Evolutionary conservation across 1,140 invertebrate genomes (phyloP).

Genomic region (Orussus abietinus): DNA sequence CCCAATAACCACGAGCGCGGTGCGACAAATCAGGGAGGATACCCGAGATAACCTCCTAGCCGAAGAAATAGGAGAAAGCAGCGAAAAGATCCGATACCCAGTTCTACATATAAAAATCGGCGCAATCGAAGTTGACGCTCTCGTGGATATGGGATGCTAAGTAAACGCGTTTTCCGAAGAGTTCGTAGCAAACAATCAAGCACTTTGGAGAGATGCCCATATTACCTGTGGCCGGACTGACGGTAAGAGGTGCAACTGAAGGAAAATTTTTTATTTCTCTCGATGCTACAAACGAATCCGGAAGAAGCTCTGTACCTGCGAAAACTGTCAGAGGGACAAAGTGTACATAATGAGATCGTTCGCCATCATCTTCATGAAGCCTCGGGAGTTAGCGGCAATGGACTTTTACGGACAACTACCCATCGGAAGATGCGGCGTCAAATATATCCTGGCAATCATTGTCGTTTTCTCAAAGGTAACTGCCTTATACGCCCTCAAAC

Average conservation of each 20-base stretch:
- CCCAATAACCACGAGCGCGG: constrained; percentile 2
- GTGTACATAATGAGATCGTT: neutral
- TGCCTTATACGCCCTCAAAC: no score
- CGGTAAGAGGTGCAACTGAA: neutral
- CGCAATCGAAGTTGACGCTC: no score
- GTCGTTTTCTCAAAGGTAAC: no score
- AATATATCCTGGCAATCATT: no score
- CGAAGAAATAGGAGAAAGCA: neutral
- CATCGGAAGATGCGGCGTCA: no score
- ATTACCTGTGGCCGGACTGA: neutral
- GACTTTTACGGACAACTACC: constrained; percentile 30
- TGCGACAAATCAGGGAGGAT: constrained; percentile 1
- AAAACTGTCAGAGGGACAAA: constrained; percentile 7
- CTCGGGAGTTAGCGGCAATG: constrained; percentile 25
- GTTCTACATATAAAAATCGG: no score
- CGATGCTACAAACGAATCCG: neutral
- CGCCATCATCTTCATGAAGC: constrained; percentile 10
- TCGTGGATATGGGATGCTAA: constrained; percentile 3
- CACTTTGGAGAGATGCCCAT: no score
- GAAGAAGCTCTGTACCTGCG: neutral
- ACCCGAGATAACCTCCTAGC: neutral
- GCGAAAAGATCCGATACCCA: no score
- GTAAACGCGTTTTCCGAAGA: constrained; percentile 4
- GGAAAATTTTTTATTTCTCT: constrained; percentile 7
- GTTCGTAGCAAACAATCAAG: neutral